These are phyloP conservation scores for Butorides virescens DNA, from an alignment of 2,113 vertebrate genomes.

Conservation along the genomic window DNA sequence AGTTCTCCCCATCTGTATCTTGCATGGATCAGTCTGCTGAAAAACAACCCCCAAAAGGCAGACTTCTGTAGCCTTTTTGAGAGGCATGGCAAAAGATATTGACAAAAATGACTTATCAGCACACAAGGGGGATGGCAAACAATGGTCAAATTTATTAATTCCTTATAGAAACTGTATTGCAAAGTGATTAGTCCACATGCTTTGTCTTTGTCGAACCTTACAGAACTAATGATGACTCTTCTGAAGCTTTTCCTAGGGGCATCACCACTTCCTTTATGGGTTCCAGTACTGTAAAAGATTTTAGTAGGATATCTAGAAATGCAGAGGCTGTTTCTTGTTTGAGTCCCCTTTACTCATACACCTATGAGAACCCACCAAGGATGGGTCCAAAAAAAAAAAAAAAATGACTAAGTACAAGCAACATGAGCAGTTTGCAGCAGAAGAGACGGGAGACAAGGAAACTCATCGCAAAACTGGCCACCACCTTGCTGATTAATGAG, in stretches of 20 bases:
- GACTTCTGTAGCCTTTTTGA: neutral
- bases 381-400: neutral
- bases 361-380: neutral
- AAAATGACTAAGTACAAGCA: neutral
- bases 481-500: neutral
- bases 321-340: neutral
- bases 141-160: neutral
- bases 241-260: neutral
- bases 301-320: neutral
- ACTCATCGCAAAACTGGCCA: neutral
- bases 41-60: neutral
- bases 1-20: neutral
- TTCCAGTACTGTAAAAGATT: neutral
- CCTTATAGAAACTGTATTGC: neutral
- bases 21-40: neutral
- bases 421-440: neutral
- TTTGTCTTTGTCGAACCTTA: neutral
- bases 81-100: neutral
- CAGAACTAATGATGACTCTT: neutral
- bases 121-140: neutral
- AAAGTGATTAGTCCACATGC: neutral
- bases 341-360: neutral
- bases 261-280: neutral
- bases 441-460: neutral
- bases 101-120: neutral